These are phyloP conservation scores for Chrysemys picta DNA, from an alignment of 2,113 vertebrate genomes.

Conservation along the genomic window DNA sequence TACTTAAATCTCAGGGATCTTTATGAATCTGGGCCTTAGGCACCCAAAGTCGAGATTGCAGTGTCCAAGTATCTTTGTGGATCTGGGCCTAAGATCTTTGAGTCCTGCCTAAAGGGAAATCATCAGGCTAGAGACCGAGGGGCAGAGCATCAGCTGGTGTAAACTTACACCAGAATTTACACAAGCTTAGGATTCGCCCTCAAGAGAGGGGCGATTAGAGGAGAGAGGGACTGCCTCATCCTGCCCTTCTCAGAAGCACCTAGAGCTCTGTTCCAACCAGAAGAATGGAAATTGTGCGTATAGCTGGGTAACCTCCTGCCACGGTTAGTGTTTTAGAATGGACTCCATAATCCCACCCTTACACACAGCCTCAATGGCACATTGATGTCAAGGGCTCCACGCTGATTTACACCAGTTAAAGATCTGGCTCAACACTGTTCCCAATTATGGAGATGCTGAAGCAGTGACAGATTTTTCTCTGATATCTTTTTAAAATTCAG, in stretches of 20 bases:
- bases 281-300: not conserved
- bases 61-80: too few relatives aligned
- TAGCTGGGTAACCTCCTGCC: not conserved
- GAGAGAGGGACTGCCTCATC: not conserved
- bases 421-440: not conserved
- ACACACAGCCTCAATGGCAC: not conserved
- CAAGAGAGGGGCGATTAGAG: not conserved
- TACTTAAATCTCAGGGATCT: too few relatives aligned
- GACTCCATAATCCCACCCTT: not conserved
- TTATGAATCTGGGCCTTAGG: too few relatives aligned
- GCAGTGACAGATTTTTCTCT: not conserved
- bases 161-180: not conserved
- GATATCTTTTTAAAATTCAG: not conserved
- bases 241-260: not conserved
- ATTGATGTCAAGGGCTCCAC: not conserved
- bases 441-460: not conserved
- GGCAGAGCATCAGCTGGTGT: not conserved
- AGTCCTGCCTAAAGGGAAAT: too few relatives aligned
- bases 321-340: not conserved
- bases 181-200: not conserved
- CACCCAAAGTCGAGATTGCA: too few relatives aligned
- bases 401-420: not conserved
- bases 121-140: too few relatives aligned
- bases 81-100: too few relatives aligned
- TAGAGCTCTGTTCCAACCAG: too few relatives aligned